Base-by-base conservation (phyloP, 1,140 invertebrate genomes). In the Ceratoteleas bidentatus region DNA sequence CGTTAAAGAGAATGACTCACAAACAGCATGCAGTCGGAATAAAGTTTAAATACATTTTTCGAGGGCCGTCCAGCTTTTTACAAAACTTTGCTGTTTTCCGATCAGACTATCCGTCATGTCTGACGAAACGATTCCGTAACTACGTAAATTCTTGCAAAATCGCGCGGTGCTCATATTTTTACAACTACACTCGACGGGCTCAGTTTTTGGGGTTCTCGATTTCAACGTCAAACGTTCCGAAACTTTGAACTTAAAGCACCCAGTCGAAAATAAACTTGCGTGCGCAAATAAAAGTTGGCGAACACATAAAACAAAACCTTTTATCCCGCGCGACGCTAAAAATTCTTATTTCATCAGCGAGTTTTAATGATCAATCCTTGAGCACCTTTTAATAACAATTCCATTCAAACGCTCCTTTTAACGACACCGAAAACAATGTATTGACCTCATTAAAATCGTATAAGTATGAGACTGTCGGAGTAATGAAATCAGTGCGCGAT, bases 361-460 rank as follows among this genome's bases (percentile, higher is more conserved):
- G 56, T 62, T 73, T 73, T 64, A 62, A 64, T 73, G 58, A 64
- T 73, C 68, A 53, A 53, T 72, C 13, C 50, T 56, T 15, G 24
- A 45, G 13, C 40, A 47, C 32, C 24, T 24, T 24, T 24, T 1
- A 24, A 24, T 24, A 24, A 40, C 45, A 70, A 52, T 43, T 33
- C 24, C 34, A 72, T 60, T 70, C 24, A 52, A 33, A 9, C 4
- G 6, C 8, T 38, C 40, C 65, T 47, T 57, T 57, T 43, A 13
- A 13, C 15, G 7, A 3, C 57, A 6, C 34, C 47, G 38, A 32
- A 6, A 13, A 75, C 62, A 75, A 66, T 75, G 54, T 61, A 76
- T 76, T 69, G 64, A 76, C 64, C 57, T 76, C 73, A 57, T 76
- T 76, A 68, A 65, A 69, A 76, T 5, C 52, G 32, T 62, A 47